These are phyloP conservation scores for Pseudanteris insignis DNA, from an alignment of 2,888 invertebrate species.

Conservation along the genomic window DNA sequence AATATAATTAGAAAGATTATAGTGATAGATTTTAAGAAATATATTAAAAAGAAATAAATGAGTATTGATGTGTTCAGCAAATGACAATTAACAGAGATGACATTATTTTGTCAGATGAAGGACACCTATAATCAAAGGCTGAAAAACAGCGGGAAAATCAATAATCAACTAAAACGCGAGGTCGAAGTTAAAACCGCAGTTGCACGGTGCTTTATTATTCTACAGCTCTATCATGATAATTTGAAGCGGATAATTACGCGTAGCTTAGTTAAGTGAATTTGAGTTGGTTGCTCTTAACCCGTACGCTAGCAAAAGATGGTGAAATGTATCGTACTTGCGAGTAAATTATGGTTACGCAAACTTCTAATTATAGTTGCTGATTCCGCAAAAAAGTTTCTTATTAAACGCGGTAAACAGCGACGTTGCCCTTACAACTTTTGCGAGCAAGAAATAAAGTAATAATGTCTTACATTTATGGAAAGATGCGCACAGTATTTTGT, in stretches of 20 bases:
- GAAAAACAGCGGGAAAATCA: neutral
- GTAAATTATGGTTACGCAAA: slow-evolving; percentile 33
- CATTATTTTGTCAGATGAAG: neutral
- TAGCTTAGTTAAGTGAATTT: slow-evolving; percentile 37
- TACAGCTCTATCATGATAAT: slow-evolving; percentile 21
- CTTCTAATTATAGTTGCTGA: slow-evolving; percentile 35
- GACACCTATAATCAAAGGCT: neutral
- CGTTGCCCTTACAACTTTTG: slow-evolving; percentile 26
- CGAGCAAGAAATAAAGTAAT: slow-evolving; percentile 21
- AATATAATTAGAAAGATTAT: no score
- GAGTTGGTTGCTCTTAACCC: slow-evolving; percentile 30
- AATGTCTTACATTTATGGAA: slow-evolving; percentile 29
- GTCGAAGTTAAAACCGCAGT: slow-evolving; percentile 12
- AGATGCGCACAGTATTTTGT: slow-evolving; percentile 21
- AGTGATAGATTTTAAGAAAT: no score
- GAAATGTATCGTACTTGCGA: slow-evolving; percentile 28
- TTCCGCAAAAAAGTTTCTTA: slow-evolving; percentile 35
- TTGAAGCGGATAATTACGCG: slow-evolving; percentile 31
- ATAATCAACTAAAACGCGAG: neutral
- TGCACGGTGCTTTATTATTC: slow-evolving; percentile 21
- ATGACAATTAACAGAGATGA: neutral
- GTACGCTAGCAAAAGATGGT: slow-evolving; percentile 17
- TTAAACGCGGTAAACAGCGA: slow-evolving; percentile 29
- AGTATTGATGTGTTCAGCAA: neutral
- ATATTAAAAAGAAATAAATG: no score